phyloP scores from a whole-genome alignment of 2,888 invertebrate species.

The Onthophagus sagittarius region DNA sequence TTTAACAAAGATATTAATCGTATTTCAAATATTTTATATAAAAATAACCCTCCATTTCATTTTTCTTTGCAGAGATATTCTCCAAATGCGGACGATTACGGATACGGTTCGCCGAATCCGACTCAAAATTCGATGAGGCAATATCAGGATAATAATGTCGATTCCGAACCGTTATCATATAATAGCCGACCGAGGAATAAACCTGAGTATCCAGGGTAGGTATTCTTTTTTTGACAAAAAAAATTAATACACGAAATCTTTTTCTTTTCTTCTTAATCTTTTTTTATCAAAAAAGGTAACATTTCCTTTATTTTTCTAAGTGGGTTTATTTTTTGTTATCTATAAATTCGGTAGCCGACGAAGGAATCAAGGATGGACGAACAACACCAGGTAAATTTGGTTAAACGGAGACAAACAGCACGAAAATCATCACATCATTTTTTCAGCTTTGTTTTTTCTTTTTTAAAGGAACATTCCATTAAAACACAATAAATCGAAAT shows the following conservation, averaged over 20 bases:
- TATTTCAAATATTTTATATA: no score
- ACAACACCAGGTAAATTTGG: slow-evolving; percentile 53
- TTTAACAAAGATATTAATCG: no score
- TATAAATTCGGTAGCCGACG: slow-evolving; percentile 48
- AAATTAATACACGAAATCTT: no score
- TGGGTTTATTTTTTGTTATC: slow-evolving; percentile 26
- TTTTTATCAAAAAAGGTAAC: not conserved
- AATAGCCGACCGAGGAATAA: slow-evolving; percentile 80
- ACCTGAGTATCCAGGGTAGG: slow-evolving; percentile 54
- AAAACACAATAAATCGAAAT: not conserved
- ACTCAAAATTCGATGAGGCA: slow-evolving; percentile 49
- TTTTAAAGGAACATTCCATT: not conserved
- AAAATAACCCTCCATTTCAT: not conserved
- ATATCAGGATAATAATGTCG: slow-evolving; percentile 45
- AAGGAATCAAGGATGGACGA: slow-evolving; percentile 55
- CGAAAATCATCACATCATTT: slow-evolving; percentile 8
- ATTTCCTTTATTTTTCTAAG: not conserved
- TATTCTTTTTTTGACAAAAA: not conserved
- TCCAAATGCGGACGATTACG: slow-evolving; percentile 45
- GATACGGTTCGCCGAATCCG: slow-evolving; percentile 46
- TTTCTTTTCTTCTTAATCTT: not conserved
- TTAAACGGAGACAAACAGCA: slow-evolving; percentile 10
- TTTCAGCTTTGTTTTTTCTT: not conserved
- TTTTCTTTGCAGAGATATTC: slow-evolving; percentile 41
- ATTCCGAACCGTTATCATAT: slow-evolving; percentile 76